Conservation (phyloP, 1,140 invertebrate species). For the Sinonovacula constricta region DNA sequence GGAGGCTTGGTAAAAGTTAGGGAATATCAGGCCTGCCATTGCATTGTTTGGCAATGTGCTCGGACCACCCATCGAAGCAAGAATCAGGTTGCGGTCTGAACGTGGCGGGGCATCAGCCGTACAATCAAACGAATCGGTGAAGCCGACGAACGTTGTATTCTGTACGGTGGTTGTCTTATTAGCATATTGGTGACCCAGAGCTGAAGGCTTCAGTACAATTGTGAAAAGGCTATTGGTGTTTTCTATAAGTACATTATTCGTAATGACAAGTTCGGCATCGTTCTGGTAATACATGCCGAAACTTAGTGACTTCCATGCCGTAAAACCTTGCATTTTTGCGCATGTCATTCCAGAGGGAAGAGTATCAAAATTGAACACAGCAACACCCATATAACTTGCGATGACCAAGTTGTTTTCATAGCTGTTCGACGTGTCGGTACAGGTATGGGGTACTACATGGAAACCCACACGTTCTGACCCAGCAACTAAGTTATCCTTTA, state of each 20-base stretch:
- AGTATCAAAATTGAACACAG: not conserved
- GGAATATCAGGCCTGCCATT: conserved; percentile 37
- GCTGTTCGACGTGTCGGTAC: not conserved
- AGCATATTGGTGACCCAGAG: conserved; percentile 50
- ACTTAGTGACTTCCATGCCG: conserved; percentile 62
- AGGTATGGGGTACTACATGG: conserved; percentile 25
- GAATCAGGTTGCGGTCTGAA: conserved; percentile 14
- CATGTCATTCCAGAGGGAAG: conserved; percentile 18
- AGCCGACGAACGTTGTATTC: conserved; percentile 26
- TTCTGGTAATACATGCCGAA: conserved; percentile 70
- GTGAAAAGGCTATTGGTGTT: conserved; percentile 62
- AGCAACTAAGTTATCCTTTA: conserved; percentile 67
- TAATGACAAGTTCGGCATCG: conserved; percentile 17
- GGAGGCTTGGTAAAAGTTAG: conserved; percentile 25
- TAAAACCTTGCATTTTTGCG: conserved; percentile 56
- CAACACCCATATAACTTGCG: conserved; percentile 20
- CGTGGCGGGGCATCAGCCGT: not conserved
- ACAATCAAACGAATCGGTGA: conserved; percentile 30
- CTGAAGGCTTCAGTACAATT: conserved; percentile 59
- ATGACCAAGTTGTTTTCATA: conserved; percentile 22
- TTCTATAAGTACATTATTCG: conserved; percentile 58
- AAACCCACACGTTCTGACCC: conserved; percentile 67
- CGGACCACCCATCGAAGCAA: not conserved
- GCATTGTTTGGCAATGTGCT: not conserved
- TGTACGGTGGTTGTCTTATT: conserved; percentile 51